These are phyloP conservation scores for Caenorhabditis tropicalis DNA, from an alignment of 1,140 invertebrate genomes.

Conservation along the genomic window DNA sequence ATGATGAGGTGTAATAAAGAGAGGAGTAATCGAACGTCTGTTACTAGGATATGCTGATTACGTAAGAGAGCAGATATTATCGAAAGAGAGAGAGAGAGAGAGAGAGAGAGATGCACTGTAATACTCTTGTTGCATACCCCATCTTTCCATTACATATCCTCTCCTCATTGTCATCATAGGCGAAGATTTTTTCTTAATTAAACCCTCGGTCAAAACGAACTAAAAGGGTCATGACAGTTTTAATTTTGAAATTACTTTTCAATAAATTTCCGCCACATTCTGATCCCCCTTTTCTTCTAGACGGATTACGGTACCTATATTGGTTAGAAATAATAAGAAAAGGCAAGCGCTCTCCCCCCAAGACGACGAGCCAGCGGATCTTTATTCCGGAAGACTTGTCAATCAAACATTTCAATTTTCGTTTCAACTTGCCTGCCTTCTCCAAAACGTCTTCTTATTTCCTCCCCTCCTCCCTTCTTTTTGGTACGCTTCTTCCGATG, in stretches of 20 bases:
- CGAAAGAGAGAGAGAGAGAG: too few relatives aligned
- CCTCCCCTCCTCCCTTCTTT: background rate
- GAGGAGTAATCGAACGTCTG: background rate
- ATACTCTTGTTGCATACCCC: background rate
- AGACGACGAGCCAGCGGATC: background rate
- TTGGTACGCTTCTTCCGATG: background rate
- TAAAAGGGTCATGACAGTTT: too few relatives aligned
- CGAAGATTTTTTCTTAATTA: too few relatives aligned
- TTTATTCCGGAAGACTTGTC: conserved; percentile 40
- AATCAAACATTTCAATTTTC: conserved; percentile 45
- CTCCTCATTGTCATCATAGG: too few relatives aligned
- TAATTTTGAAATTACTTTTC: too few relatives aligned
- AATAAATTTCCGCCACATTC: background rate
- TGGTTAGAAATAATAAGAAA: conserved; percentile 41
- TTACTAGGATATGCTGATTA: conserved; percentile 26
- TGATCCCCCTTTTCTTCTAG: background rate
- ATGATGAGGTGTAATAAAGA: conserved; percentile 7
- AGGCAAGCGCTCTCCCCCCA: background rate
- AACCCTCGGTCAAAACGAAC: too few relatives aligned
- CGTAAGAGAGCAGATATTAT: conserved; percentile 31
- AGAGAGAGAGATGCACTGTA: background rate
- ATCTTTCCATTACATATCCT: too few relatives aligned
- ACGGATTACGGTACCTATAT: conserved; percentile 34
- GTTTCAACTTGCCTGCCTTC: conserved; percentile 31
- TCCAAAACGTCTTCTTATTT: conserved; percentile 22